Percentiles rank a stretch among this genome's conserved stretches.
phyloP scores from a whole-genome alignment of 2,888 invertebrate genomes.

The Sicus ferrugineus region DNA sequence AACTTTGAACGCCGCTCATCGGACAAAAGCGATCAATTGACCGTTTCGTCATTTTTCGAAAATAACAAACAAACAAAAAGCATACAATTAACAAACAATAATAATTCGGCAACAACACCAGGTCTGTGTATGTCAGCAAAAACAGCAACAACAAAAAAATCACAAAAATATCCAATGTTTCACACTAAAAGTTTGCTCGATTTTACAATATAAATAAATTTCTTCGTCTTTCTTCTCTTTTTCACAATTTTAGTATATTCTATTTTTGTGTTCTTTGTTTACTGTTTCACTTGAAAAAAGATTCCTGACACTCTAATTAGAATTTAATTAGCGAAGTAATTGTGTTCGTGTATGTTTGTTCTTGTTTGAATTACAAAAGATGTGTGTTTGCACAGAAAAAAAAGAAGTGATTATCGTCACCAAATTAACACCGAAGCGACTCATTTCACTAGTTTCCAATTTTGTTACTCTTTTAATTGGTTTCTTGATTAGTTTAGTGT shows the following conservation, averaged over 20 bases:
- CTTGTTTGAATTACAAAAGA: slow-evolving; percentile 31
- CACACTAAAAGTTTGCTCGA: slow-evolving; percentile 1
- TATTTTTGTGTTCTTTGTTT: slow-evolving; percentile 4
- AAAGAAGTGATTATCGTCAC: slow-evolving; percentile 31
- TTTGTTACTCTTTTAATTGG: slow-evolving; percentile 7
- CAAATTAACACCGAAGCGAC: slow-evolving; percentile 28
- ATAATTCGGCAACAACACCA: slow-evolving; percentile 64
- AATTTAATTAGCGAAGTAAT: not conserved
- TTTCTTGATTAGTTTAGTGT: slow-evolving; percentile 34
- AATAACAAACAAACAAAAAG: slow-evolving; percentile 63
- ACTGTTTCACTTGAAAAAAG: not conserved
- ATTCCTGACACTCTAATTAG: slow-evolving; percentile 8
- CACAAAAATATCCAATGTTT: slow-evolving; percentile 26
- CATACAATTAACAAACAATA: slow-evolving; percentile 65
- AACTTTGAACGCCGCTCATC: slow-evolving; percentile 64
- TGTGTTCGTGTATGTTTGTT: slow-evolving; percentile 6
- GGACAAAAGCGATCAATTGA: slow-evolving; percentile 65
- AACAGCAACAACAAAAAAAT: slow-evolving; percentile 36
- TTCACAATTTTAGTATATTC: slow-evolving; percentile 4
- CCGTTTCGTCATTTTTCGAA: slow-evolving; percentile 63
- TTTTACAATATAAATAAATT: slow-evolving; percentile 24
- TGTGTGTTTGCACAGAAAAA: slow-evolving; percentile 28
- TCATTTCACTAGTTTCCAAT: slow-evolving; percentile 35
- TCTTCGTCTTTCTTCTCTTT: not conserved
- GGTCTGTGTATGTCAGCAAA: slow-evolving; percentile 60